phyloP scores from a whole-genome alignment of 2,113 vertebrate species.

The Forbesichthys agassizii region DNA sequence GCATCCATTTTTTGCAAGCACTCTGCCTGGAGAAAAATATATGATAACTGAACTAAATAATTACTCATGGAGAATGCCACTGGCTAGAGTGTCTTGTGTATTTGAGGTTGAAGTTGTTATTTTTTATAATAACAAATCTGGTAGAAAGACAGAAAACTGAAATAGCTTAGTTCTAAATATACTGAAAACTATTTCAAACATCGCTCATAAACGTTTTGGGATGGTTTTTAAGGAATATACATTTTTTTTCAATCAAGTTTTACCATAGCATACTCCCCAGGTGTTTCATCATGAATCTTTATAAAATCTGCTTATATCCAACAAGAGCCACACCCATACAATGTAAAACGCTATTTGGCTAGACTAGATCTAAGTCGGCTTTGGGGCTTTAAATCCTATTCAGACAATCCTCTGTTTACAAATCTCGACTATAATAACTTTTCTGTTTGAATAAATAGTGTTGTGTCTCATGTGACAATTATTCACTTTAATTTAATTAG shows the following conservation, averaged over 20 bases:
- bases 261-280: background rate
- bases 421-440: too few relatives aligned
- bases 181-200: background rate
- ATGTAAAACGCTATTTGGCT: too few relatives aligned
- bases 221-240: background rate
- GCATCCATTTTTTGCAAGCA: conserved; percentile 77
- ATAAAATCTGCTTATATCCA: too few relatives aligned
- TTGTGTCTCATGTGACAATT: background rate
- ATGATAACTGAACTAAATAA: conserved; percentile 73
- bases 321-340: too few relatives aligned
- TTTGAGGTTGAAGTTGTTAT: conserved; percentile 19
- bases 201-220: conserved; percentile 1
- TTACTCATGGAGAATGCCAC: conserved; percentile 69
- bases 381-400: too few relatives aligned
- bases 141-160: conserved; percentile 15
- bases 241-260: background rate
- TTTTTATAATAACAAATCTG: conserved; percentile 21
- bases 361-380: too few relatives aligned
- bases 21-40: conserved; percentile 71
- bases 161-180: conserved; percentile 28
- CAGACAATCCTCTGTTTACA: too few relatives aligned
- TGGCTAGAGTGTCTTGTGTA: conserved; percentile 47
- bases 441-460: too few relatives aligned
- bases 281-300: background rate
- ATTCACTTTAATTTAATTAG: background rate